phyloP scores from a whole-genome alignment of 2,888 invertebrate genomes.

The Sinhomidia bicolor region DNA sequence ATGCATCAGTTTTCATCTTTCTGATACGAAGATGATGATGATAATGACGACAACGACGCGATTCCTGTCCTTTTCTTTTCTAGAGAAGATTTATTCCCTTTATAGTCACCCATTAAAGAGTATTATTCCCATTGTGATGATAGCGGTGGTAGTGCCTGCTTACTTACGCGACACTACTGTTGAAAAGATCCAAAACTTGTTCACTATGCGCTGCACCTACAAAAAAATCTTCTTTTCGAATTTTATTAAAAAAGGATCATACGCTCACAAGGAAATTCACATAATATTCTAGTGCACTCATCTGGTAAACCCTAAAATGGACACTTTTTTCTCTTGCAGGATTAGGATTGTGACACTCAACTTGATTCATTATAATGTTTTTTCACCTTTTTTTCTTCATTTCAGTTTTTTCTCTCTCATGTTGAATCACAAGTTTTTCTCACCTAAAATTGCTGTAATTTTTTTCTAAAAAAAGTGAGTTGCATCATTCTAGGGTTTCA shows the following conservation, averaged over 20 bases:
- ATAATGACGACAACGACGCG: neutral
- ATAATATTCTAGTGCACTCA: constrained; percentile 38
- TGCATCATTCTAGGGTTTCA: neutral
- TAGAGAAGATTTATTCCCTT: constrained; percentile 55
- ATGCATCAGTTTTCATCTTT: constrained; percentile 45
- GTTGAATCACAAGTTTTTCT: constrained; percentile 38
- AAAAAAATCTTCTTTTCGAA: constrained; percentile 16
- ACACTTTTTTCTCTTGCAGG: constrained; percentile 36
- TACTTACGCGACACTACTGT: constrained; percentile 10
- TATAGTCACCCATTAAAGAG: constrained; percentile 54
- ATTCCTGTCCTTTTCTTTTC: constrained; percentile 23
- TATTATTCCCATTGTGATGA: neutral
- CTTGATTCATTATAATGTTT: constrained; percentile 42
- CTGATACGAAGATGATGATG: constrained; percentile 27
- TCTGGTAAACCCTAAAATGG: constrained; percentile 62
- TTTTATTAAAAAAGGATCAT: constrained; percentile 29
- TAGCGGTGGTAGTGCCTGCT: neutral
- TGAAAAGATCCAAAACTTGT: constrained; percentile 1
- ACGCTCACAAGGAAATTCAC: neutral
- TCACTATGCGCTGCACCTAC: neutral
- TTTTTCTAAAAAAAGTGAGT: constrained; percentile 51
- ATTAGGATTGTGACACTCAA: constrained; percentile 62
- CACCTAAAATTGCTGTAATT: constrained; percentile 31
- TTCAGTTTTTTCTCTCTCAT: constrained; percentile 24
- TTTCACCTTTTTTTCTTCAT: constrained; percentile 39